Base-by-base conservation (phyloP, 2,113 vertebrate species). In the Eidolon helvum region DNA sequence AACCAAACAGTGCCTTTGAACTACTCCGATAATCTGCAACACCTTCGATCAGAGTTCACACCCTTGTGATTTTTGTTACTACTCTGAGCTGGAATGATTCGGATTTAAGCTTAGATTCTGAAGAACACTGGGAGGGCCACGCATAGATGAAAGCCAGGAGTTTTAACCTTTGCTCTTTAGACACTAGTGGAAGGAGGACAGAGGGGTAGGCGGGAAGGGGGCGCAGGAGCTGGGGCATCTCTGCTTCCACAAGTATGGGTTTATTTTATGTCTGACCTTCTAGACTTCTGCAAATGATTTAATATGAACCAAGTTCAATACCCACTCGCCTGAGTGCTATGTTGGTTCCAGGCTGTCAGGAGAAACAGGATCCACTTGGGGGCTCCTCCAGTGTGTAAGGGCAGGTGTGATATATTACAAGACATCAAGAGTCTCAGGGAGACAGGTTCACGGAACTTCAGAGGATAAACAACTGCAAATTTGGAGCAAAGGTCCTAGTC, bases 401-500 rank as follows among this genome's bases (percentile, higher is more conserved):
- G n/a, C 87, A 72, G 38, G 50, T 38, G 28, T 24, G 5, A 4
- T 16, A 3, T 4, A 78, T 19, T 35, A 61, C 61, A 50, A 85
- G 80, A 50, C 4, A 33, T 18, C 7, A n/a, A 15, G 68, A 38
- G 14, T 35, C 61, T 77, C 61, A 28, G 4, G 28, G 57, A 79
- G 65, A 55, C 26, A 63, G 57, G 59, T 33, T 80, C 66, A 30
- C 35, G n/a, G 66, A 86, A 10, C 48, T 50, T 71, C 22, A 0
- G 74, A 78, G 2, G 15, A 86, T 45, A 57, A 90, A 48, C 66
- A 22, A 16, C 10, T 5, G 7, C 1, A 24, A 35, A 57, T 55
- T 48, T 77, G 90, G 90, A 50, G 68, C 78, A 85, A 63, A 94
- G 26, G 63, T 88, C 71, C 45, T 30, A 22, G 45, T 10, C 50